Conservation (phyloP, 1,140 invertebrate species). For the Neotoxoptera formosana region DNA sequence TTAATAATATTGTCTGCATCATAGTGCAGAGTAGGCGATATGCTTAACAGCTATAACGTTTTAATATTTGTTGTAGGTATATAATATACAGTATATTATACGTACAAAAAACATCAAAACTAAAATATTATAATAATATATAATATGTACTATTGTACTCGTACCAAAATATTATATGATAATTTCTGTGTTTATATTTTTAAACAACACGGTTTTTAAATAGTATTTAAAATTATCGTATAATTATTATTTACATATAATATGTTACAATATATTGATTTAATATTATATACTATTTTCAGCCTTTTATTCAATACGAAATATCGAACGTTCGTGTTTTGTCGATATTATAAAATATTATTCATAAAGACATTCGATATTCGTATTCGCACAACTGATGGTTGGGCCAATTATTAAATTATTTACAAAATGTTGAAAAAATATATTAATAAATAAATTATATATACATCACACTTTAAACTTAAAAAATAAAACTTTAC, state of each 20-base stretch:
- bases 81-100: background rate
- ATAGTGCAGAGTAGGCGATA: background rate
- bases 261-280: background rate
- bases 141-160: no score
- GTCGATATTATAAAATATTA: background rate
- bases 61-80: no score
- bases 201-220: background rate
- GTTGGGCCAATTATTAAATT: background rate
- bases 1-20: background rate
- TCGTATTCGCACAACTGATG: background rate
- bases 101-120: no score
- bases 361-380: background rate
- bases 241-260: background rate
- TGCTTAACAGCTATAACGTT: no score
- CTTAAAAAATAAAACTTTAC: background rate
- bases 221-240: background rate
- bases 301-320: constrained; percentile 20
- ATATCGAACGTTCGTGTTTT: background rate
- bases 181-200: background rate
- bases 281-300: constrained; percentile 11
- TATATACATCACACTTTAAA: constrained; percentile 4
- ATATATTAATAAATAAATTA: background rate
- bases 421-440: constrained; percentile 14
- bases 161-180: background rate
- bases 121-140: background rate